Conservation (phyloP, 2,113 vertebrate species). For the Sardina pilchardus region DNA sequence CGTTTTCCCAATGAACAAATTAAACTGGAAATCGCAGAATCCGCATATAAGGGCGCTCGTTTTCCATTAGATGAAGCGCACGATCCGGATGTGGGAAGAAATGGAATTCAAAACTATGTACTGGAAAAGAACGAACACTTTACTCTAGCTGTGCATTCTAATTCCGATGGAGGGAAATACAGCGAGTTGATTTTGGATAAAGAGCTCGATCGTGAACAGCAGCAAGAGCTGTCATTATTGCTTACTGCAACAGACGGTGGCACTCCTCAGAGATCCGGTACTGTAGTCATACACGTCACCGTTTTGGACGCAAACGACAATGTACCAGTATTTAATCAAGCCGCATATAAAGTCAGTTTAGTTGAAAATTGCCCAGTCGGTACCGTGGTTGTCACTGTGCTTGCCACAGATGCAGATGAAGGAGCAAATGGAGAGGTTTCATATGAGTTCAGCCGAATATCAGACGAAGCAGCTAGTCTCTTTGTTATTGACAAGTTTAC, state of each 20-base stretch:
- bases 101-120: constrained; percentile 54
- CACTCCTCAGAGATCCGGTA: constrained; percentile 61
- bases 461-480: constrained; percentile 31
- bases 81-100: constrained; percentile 68
- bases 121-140: constrained; percentile 41
- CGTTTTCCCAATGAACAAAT: constrained; percentile 42
- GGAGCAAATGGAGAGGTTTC: constrained; percentile 76
- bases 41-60: constrained; percentile 55
- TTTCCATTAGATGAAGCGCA: constrained; percentile 62
- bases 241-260: constrained; percentile 67
- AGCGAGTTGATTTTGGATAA: constrained; percentile 46
- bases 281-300: constrained; percentile 51
- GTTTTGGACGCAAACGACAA: constrained; percentile 57
- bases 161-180: constrained; percentile 29
- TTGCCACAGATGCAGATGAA: constrained; percentile 74
- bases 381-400: constrained; percentile 31
- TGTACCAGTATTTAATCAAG: constrained; percentile 38
- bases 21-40: constrained; percentile 62
- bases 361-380: constrained; percentile 45
- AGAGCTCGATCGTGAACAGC: constrained; percentile 48
- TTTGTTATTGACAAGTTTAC: constrained; percentile 38
- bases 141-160: constrained; percentile 32
- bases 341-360: constrained; percentile 30
- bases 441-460: constrained; percentile 38
- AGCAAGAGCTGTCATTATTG: constrained; percentile 47